Evolutionary conservation across 2,113 vertebrate genomes (phyloP), one percentile per base, ranked within the genome.

Genomic region (Morone saxatilis): DNA sequence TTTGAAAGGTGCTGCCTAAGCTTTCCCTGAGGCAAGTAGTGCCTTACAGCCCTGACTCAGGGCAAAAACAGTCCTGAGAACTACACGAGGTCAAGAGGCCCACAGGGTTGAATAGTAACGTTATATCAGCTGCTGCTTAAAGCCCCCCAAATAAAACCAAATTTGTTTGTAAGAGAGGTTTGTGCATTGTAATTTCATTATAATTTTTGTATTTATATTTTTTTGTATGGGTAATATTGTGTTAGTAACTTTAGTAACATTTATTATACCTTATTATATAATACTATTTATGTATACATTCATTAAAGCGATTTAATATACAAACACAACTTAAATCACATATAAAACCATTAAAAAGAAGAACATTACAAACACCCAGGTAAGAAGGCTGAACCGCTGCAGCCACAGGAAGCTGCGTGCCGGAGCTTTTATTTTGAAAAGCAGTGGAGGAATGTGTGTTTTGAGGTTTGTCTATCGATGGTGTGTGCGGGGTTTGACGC

Each of bases 401-500:
- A 6, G 16, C 51, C 36, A 16, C 60, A 54, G 48, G 74, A 78
- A 73, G 62, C 0, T 0, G 31, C 7, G 0, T 16, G 5, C 0
- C 5, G 9, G 4, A 0, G 22, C 82, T 84, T 83, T 92, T 89
- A 90, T 81, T 82, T 66, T 90, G 88, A 82, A 25, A 89, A 13
- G n/a, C 3, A 0, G 4, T 0, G 11, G 6, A 16, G 16, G 73
- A 56, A 63, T 6, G 20, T 7, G 10, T 4, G 19, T 5, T 47
- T 56, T 2, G 31, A 31, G 31, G 31, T 4, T 31, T 31, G 31
- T 3, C 2, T 4, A 31, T 31, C 3, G 31, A 31, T 31, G 2
- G 31, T 31, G 31, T 14, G 8, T 8, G 36, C 12, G 0, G 6
- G 6, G 9, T 38, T 11, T 38, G 25, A 47, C 36, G 25, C 16